Evolutionary conservation across 2,113 vertebrate genomes (phyloP).

Genomic region (Petrocephalus microphthalmus): DNA sequence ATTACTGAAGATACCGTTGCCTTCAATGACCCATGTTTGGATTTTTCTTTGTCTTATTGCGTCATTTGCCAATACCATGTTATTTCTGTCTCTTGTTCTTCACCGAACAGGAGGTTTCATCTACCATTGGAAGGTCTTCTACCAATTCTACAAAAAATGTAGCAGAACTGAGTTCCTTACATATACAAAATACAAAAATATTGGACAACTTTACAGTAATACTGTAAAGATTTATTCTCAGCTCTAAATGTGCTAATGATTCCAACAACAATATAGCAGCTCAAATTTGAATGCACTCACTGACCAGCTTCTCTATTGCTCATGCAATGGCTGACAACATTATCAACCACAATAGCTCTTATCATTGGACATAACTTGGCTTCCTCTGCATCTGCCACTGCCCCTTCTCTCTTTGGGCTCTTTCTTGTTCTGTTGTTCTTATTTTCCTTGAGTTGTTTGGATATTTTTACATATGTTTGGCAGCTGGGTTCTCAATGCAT

Average conservation of each 20-base stretch:
- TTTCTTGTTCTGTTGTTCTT: not conserved
- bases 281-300: not conserved
- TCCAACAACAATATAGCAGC: not conserved
- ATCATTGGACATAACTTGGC: not conserved
- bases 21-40: not conserved
- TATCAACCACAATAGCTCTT: not conserved
- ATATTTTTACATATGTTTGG: no score
- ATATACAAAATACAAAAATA: not conserved
- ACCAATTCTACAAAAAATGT: not conserved
- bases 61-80: not conserved
- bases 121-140: not conserved
- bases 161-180: not conserved
- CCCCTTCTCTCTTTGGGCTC: not conserved
- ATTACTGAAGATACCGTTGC: not conserved
- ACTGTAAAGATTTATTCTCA: not conserved
- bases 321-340: not conserved
- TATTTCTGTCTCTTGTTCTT: not conserved
- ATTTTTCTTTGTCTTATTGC: not conserved
- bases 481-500: no score
- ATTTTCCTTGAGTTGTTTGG: not conserved
- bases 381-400: not conserved
- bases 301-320: not conserved
- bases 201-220: not conserved
- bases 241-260: not conserved
- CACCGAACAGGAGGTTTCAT: not conserved